Evolutionary conservation across 2,797 vertebrate genomes (phyloP).

Genomic region (Lepilemur ruficaudatus): DNA sequence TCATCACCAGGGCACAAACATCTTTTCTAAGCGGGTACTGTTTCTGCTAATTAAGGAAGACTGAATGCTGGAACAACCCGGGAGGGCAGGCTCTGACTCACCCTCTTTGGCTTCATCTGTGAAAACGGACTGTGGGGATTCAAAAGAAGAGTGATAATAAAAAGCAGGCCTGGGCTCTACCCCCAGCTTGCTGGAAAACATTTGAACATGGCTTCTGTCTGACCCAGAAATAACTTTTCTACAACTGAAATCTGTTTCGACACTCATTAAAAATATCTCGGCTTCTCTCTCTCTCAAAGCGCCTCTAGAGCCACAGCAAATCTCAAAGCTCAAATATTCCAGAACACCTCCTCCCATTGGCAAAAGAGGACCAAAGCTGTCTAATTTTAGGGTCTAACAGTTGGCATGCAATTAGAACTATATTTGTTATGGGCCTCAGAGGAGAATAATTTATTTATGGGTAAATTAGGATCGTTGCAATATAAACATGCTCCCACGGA

Average conservation of each 20-base stretch:
- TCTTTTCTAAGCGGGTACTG: constrained; percentile 36
- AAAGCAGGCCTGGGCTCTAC: neutral
- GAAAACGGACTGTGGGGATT: constrained; percentile 8
- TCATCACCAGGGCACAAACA: constrained; percentile 49
- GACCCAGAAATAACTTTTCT: constrained; percentile 54
- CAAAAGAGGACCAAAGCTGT: constrained; percentile 48
- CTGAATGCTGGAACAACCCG: neutral
- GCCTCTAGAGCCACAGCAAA: constrained; percentile 21
- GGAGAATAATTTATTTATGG: constrained; percentile 71
- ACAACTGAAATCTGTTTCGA: constrained; percentile 46
- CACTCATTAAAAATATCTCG: neutral
- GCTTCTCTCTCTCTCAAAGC: neutral
- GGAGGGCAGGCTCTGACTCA: constrained; percentile 33
- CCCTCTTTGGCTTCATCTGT: neutral
- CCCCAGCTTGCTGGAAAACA: neutral
- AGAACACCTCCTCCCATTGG: constrained; percentile 58
- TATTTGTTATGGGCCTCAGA: constrained; percentile 68
- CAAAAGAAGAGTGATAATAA: neutral
- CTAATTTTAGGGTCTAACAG: constrained; percentile 77
- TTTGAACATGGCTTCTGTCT: constrained; percentile 3
- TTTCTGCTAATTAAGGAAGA: constrained; percentile 67
- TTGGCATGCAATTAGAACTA: constrained; percentile 74
- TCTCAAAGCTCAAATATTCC: constrained; percentile 45
- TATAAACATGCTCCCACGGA: constrained; percentile 71
- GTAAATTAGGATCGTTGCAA: constrained; percentile 70